Conservation (phyloP, 2,888 invertebrate species). For the Vesta saturnalis region DNA sequence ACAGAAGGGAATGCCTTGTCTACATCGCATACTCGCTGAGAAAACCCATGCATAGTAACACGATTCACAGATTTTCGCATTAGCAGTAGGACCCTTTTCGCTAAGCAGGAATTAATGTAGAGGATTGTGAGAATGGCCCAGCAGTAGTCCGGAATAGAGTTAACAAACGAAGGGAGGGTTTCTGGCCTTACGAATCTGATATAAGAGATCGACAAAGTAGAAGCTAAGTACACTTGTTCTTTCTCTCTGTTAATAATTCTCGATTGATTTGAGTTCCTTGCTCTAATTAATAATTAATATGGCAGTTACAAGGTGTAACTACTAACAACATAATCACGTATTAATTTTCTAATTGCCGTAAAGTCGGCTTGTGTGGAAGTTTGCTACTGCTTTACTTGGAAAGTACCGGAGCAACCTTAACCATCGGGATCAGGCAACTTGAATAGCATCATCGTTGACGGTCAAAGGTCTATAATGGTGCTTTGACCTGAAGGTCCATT, state of each 20-base stretch:
- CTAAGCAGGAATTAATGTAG: conserved; percentile 54
- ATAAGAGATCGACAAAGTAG: conserved; percentile 45
- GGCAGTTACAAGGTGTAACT: conserved; percentile 22
- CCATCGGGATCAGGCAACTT: conserved; percentile 51
- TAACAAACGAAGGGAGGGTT: conserved; percentile 42
- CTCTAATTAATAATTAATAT: conserved; percentile 29
- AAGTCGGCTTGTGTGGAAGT: conserved; percentile 34
- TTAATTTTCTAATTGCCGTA: conserved; percentile 30
- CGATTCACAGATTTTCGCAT: conserved; percentile 49
- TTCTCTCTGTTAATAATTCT: conserved; percentile 38
- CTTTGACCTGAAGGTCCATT: conserved; percentile 46
- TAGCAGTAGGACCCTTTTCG: conserved; percentile 43
- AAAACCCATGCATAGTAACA: conserved; percentile 45
- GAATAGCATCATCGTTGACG: conserved; percentile 46
- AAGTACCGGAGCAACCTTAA: conserved; percentile 50
- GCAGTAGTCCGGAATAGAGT: conserved; percentile 42
- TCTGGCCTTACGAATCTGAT: conserved; percentile 49
- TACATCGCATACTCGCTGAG: conserved; percentile 42
- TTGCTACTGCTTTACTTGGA: conserved; percentile 48
- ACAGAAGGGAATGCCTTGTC: conserved; percentile 49
- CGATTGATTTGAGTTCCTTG: conserved; percentile 35
- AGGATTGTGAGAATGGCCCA: conserved; percentile 52
- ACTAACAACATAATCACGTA: conserved; percentile 19
- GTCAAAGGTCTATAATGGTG: conserved; percentile 50
- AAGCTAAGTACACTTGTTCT: conserved; percentile 28